phyloP scores from a whole-genome alignment of 2,113 vertebrate genomes.

The Callopanchax toddi region DNA sequence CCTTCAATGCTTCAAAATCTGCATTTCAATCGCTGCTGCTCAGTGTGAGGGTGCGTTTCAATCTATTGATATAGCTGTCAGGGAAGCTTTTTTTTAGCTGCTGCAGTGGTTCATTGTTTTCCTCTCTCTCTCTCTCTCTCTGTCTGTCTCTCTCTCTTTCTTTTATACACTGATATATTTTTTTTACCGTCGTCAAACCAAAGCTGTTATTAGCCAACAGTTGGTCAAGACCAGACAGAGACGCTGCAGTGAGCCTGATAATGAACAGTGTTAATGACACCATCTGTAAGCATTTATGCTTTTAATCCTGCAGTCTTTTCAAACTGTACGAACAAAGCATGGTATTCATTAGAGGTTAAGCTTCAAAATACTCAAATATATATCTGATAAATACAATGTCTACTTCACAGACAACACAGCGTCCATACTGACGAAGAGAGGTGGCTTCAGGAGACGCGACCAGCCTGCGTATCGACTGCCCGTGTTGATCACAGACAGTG shows the following conservation, averaged over 20 bases:
- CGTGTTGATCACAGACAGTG: conserved; percentile 92
- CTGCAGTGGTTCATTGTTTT: conserved; percentile 33
- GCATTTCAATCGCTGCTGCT: conserved; percentile 43
- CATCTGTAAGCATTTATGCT: conserved; percentile 60
- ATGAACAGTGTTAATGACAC: conserved; percentile 68
- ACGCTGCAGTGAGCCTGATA: conserved; percentile 39
- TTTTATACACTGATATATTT: conserved; percentile 18
- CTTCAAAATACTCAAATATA: conserved; percentile 16
- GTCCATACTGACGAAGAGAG: conserved; percentile 87
- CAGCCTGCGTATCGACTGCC: conserved; percentile 91
- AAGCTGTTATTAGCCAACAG: conserved; percentile 66
- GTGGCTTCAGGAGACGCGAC: conserved; percentile 89
- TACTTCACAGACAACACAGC: conserved; percentile 90
- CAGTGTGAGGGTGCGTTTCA: conserved; percentile 51
- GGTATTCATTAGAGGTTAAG: conserved; percentile 10
- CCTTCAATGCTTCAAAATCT: conserved; percentile 43
- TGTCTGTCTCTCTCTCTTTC: too few relatives aligned
- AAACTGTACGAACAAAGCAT: conserved; percentile 11
- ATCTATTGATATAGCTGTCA: conserved; percentile 40
- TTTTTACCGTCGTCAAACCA: conserved; percentile 39
- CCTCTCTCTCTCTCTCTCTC: not conserved
- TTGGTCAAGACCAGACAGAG: conserved; percentile 59
- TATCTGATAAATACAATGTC: conserved; percentile 6
- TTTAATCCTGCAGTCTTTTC: conserved; percentile 42
- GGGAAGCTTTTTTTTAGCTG: conserved; percentile 23